Evolutionary conservation across 2,888 invertebrate genomes (phyloP), one percentile per base, ranked within the genome.

Genomic region (Terebella lapidaria): DNA sequence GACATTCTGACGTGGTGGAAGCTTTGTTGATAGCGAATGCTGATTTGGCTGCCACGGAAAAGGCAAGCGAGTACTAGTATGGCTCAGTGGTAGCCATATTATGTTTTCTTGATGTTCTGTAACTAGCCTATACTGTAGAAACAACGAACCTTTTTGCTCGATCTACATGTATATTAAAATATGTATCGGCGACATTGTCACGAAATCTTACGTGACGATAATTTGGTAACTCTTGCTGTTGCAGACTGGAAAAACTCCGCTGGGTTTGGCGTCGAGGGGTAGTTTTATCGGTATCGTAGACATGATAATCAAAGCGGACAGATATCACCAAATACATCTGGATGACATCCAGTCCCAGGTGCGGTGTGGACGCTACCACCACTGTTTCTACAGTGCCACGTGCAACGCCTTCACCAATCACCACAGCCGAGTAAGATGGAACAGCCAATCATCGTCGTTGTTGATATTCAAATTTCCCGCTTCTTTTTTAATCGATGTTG

Each of bases 231-330:
- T n/a, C n/a, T n/a, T n/a, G n/a, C n/a, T 26, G 24, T 80, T 81
- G 25, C 77, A 86, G 85, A 84, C 85, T 59, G 87, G 87, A 30
- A 84, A 85, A 56, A 90, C 89, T 0, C 88, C 90, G 30, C 84
- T 89, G 71, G 86, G 89, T 66, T 85, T 90, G 28, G 90, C 90
- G 0, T 89, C 90, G 1, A 81, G 90, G 57, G 90, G 90, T 18
- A 90, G 90, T 74, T 90, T 89, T 81, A 89, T 90, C 1, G 89
- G 89, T 29, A 90, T 91, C 65, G 86, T 91, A 61, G 91, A 90
- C 74, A 87, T 90, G 84, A 87, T 91, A 60, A 90, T 91, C 66
- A 89, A 88, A 70, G 87, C 66, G 81, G 87, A 81, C 83, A 84
- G 79, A 22, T 59, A 54, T 42, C 61, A 61, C 35, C 49, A 46